phyloP scores from a whole-genome alignment of 2,888 invertebrate genomes.

The Pyrrhosoma nymphula region DNA sequence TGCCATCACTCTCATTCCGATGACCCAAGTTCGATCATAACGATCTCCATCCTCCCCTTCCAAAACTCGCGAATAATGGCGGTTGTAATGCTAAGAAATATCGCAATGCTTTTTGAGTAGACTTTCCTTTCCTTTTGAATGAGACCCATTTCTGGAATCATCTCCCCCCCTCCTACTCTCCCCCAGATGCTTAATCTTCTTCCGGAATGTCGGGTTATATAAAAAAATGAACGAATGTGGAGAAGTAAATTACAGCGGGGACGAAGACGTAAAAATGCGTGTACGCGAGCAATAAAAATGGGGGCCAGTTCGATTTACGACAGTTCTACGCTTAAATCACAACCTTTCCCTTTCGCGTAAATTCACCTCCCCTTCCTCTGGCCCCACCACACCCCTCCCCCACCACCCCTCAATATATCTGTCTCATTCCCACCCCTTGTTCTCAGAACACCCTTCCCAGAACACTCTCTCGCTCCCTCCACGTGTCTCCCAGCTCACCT shows the following conservation, averaged over 20 bases:
- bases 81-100: too few species aligned
- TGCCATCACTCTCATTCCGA: too few species aligned
- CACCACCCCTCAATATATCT: too few species aligned
- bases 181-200: background rate
- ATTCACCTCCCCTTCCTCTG: background rate
- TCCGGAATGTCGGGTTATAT: background rate
- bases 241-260: background rate
- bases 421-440: too few species aligned
- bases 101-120: background rate
- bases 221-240: background rate
- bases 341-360: background rate
- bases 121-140: background rate
- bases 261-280: slow-evolving; percentile 6
- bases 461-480: too few species aligned
- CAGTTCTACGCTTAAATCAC: background rate
- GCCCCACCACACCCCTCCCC: background rate
- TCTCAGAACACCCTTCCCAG: too few species aligned
- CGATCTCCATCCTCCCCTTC: too few species aligned
- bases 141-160: background rate
- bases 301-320: background rate
- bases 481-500: background rate
- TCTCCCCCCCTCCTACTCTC: too few species aligned
- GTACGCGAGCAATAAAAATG: background rate
- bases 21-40: too few species aligned
- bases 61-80: too few species aligned